Evolutionary conservation across 2,888 invertebrate genomes (phyloP), one percentile per base, ranked within the genome.

Genomic region (Agrochola macilenta): DNA sequence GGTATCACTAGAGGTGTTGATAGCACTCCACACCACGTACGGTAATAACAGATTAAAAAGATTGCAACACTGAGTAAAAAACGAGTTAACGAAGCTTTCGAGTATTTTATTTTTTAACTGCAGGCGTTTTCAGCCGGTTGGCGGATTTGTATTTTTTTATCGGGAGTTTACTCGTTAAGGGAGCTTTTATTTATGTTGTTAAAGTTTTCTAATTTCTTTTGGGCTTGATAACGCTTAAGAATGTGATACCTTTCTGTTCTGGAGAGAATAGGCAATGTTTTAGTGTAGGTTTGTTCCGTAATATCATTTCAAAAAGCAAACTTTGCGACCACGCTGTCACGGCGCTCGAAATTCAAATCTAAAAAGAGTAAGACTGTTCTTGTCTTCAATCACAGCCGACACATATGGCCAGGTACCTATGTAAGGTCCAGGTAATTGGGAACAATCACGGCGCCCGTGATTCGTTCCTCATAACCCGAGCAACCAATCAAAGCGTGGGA

Each of bases 401-500:
- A 74, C 69, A 73, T 76, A 46, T 61, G 69, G 69, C 20, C n/a
- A 65, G 30, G 23, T 70, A 58, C 66, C 46, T 68, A 69, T 58
- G 74, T 68, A 64, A 79, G 74, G 72, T 68, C 70, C 80, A 83
- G 77, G 74, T 89, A 88, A 88, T 89, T 85, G 91, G 89, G 90
- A 91, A 91, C 90, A 93, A 92, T 92, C 92, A 92, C 91, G 90
- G 90, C 90, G 86, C 83, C 79, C 87, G 87, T 92, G 90, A 92
- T 91, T 89, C 91, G 90, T 90, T 90, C 90, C 90, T 92, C 91
- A 90, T 90, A 90, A 90, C 90, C 88, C 90, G 92, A 90, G 91
- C 92, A 95, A 93, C 95, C 96, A 96, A 96, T 96, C 96, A 96
- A 94, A 93, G 91, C 89, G 89, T 91, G 90, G 92, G 93, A 95